Percentiles rank a stretch among this genome's conserved stretches.
phyloP scores from a whole-genome alignment of 2,888 invertebrate genomes.

The Suillia variegata region DNA sequence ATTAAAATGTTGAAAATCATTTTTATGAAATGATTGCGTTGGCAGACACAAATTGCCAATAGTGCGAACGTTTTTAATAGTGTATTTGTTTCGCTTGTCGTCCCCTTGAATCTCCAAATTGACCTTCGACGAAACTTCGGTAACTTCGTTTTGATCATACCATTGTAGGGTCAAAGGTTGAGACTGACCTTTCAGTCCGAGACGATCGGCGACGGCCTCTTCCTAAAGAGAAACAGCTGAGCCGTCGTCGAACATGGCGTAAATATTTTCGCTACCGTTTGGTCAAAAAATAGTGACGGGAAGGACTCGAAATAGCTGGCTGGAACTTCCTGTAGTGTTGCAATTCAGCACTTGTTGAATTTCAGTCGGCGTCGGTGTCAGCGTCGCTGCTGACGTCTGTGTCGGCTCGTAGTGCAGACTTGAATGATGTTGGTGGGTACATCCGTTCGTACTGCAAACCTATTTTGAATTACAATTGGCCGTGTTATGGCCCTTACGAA shows the following conservation, averaged over 20 bases:
- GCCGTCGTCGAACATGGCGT: slow-evolving; percentile 24
- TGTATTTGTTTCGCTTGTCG: neutral
- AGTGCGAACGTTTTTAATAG: neutral
- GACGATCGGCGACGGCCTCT: slow-evolving; percentile 7
- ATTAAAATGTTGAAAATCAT: neutral
- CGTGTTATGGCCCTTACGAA: no score
- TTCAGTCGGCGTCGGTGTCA: neutral
- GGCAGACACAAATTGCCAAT: slow-evolving; percentile 4
- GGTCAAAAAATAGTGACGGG: slow-evolving; percentile 19
- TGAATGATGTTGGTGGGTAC: no score
- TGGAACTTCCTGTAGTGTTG: neutral
- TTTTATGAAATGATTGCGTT: slow-evolving; percentile 2
- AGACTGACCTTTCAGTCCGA: slow-evolving; percentile 21
- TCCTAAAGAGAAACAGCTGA: slow-evolving; percentile 19
- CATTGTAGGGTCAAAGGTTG: slow-evolving; percentile 24
- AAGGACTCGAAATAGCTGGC: slow-evolving; percentile 19
- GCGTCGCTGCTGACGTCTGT: no score
- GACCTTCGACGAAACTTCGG: slow-evolving; percentile 10
- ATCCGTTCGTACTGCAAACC: no score
- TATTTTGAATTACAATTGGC: no score
- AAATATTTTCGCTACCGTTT: slow-evolving; percentile 5
- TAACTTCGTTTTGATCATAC: slow-evolving; percentile 18
- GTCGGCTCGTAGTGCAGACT: no score
- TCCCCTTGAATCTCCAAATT: slow-evolving; percentile 11
- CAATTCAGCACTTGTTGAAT: slow-evolving; percentile 1